Percentiles rank a stretch among this genome's conserved stretches.
Evolutionary conservation across 2,113 vertebrate species (phyloP).

Genomic region (Tricholaema leucomelas): DNA sequence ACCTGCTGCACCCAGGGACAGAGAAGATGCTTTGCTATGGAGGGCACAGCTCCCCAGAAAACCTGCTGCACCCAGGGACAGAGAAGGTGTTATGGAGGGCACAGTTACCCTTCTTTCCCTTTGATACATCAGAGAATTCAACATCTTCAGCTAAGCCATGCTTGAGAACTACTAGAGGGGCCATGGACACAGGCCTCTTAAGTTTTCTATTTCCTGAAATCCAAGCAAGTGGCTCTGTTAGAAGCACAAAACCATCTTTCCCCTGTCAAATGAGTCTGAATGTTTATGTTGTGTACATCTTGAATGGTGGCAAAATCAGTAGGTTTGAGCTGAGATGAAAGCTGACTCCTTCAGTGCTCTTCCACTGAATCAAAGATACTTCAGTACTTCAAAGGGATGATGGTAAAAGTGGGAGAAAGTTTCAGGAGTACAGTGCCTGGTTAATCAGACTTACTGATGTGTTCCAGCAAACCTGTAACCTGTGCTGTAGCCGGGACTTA

Average conservation of each 20-base stretch:
- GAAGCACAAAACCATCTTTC: not conserved
- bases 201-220: not conserved
- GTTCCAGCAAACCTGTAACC: not conserved
- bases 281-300: not conserved
- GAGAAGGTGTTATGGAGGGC: not conserved
- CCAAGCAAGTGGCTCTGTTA: not conserved
- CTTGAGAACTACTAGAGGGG: not conserved
- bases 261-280: not conserved
- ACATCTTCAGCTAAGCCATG: not conserved
- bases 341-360: not conserved
- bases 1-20: no score
- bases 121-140: not conserved
- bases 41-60: no score
- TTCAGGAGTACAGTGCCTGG: not conserved
- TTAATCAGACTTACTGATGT: not conserved
- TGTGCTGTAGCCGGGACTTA: not conserved
- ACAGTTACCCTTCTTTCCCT: not conserved
- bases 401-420: fast-evolving
- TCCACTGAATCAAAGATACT: not conserved
- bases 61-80: not conserved
- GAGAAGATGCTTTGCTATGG: no score
- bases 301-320: not conserved
- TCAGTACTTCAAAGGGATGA: not conserved
- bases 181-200: not conserved
- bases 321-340: not conserved